A percentile compares a stretch with the other conserved stretches of the same genome.
Conservation (phyloP, 2,797 vertebrate species). For the Loriculus beryllinus region DNA sequence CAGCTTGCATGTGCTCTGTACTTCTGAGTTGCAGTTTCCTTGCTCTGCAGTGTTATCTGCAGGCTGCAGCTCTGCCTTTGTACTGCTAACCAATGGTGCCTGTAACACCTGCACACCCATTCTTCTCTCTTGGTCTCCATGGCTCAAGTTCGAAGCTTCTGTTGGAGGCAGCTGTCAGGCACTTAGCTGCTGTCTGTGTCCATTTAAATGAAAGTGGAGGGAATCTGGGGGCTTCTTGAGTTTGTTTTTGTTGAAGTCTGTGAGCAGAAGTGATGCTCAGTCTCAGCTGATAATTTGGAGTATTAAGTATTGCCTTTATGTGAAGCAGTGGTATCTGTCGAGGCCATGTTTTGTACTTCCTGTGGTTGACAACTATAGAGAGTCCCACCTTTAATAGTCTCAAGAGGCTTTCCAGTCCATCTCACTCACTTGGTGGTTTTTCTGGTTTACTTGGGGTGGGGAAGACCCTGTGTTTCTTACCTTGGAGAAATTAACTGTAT, state of each 20-base stretch:
- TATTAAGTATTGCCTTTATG: background rate
- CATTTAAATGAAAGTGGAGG: background rate
- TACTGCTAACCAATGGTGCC: background rate
- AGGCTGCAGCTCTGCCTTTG: background rate
- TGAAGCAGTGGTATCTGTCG: background rate
- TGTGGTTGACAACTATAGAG: background rate
- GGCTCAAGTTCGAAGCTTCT: background rate
- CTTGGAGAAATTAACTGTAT: background rate
- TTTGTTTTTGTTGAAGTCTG: background rate
- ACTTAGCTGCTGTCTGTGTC: background rate
- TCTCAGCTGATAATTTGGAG: background rate
- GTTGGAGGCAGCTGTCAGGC: background rate
- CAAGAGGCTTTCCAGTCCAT: background rate
- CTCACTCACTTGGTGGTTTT: background rate
- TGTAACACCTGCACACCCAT: background rate
- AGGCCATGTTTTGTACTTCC: background rate
- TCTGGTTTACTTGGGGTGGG: background rate
- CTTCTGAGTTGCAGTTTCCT: background rate
- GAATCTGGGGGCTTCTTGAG: background rate
- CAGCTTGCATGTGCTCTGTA: background rate
- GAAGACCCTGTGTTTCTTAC: background rate
- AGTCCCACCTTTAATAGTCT: background rate
- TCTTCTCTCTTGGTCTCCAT: background rate
- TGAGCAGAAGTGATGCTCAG: background rate
- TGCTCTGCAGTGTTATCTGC: fast-evolving